Evolutionary conservation across 2,113 vertebrate genomes (phyloP).

Genomic region (Aplodontia rufa): DNA sequence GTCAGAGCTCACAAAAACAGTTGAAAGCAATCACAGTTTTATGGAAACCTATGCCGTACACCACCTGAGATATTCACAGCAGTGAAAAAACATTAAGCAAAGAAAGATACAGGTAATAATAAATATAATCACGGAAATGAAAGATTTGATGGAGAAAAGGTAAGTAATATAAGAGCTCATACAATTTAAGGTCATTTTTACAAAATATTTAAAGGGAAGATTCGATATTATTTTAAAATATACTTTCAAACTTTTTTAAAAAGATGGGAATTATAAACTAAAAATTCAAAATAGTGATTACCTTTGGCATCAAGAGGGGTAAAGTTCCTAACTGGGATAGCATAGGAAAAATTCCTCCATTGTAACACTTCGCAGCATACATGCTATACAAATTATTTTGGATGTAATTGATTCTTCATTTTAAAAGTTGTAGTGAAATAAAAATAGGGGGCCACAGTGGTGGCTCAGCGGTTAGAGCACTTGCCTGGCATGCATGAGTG

Average conservation of each 20-base stretch:
- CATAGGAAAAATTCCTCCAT: background rate
- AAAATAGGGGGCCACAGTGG: too few relatives aligned
- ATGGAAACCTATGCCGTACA: background rate
- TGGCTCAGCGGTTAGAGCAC: too few relatives aligned
- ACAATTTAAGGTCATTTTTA: background rate
- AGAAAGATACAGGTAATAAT: background rate
- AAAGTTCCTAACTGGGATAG: background rate
- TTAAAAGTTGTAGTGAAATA: background rate
- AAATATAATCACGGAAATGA: background rate
- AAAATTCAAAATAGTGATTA: conserved; percentile 1
- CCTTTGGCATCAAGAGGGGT: background rate
- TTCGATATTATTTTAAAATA: background rate
- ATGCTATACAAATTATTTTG: background rate
- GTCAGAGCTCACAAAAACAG: background rate
- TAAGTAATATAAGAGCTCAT: background rate
- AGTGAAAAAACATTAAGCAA: conserved; percentile 17
- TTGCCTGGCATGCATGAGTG: too few relatives aligned
- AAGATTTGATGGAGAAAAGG: background rate
- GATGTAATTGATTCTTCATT: background rate
- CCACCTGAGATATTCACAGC: background rate
- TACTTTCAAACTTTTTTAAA: background rate
- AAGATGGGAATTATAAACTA: background rate
- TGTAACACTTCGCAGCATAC: background rate
- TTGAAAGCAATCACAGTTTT: background rate
- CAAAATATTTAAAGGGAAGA: background rate